Percentiles rank a stretch among this genome's conserved stretches.
Evolutionary conservation across 1,140 invertebrate species (phyloP).

Genomic region (Leptopilina boulardi): DNA sequence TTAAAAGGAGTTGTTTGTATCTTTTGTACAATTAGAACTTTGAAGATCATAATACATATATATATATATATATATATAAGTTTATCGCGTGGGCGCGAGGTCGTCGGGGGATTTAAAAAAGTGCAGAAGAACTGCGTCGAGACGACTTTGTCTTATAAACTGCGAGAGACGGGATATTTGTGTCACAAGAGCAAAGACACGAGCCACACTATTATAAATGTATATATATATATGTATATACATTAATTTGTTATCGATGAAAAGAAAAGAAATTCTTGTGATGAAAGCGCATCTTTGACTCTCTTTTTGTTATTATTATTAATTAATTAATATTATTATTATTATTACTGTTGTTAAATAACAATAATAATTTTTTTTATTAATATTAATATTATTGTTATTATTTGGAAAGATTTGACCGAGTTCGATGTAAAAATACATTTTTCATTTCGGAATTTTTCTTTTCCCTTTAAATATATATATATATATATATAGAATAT

Average conservation of each 20-base stretch:
- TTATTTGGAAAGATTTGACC: constrained; percentile 6
- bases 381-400: too few relatives aligned
- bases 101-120: constrained; percentile 25
- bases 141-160: constrained; percentile 19
- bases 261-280: too few relatives aligned
- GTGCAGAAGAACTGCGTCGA: constrained; percentile 6
- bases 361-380: too few relatives aligned
- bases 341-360: too few relatives aligned
- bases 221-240: too few relatives aligned
- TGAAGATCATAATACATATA: too few relatives aligned
- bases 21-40: constrained; percentile 24
- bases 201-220: neutral
- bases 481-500: too few relatives aligned
- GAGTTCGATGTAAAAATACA: constrained; percentile 12
- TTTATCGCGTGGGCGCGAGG: constrained; percentile 19
- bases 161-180: constrained; percentile 10
- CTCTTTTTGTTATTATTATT: too few relatives aligned
- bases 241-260: neutral
- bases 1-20: neutral
- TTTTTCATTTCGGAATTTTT: neutral
- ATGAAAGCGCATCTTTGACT: too few relatives aligned
- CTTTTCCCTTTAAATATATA: neutral
- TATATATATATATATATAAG: too few relatives aligned
- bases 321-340: too few relatives aligned
- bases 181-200: constrained; percentile 30